Conservation (phyloP, 1,140 invertebrate genomes). For the Pissodes strobi region DNA sequence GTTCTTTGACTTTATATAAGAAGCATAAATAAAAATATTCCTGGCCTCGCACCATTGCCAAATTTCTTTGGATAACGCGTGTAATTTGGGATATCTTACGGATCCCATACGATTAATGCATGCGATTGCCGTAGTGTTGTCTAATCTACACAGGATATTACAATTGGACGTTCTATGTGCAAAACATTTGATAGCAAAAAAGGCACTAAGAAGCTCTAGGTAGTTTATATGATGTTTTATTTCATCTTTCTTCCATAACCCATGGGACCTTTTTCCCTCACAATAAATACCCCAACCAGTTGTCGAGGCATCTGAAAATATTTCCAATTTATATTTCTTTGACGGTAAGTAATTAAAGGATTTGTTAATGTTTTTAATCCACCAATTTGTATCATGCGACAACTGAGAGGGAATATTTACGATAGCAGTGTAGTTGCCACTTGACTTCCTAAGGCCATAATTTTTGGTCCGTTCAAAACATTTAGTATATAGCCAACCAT, state of each 20-base stretch:
- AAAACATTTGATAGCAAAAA: slow-evolving; percentile 44
- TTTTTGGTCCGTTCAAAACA: too few species aligned
- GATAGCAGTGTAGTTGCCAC: neutral
- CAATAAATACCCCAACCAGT: slow-evolving; percentile 44
- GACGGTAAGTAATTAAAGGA: too few species aligned
- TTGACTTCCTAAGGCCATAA: too few species aligned
- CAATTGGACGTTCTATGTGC: slow-evolving; percentile 19
- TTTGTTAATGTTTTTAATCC: too few species aligned
- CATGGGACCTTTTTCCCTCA: slow-evolving; percentile 34
- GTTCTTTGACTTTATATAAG: too few species aligned
- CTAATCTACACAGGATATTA: slow-evolving; percentile 34
- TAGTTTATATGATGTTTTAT: slow-evolving; percentile 40
- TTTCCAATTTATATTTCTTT: too few species aligned
- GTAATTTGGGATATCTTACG: slow-evolving; percentile 4
- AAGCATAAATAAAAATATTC: too few species aligned
- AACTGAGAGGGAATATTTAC: neutral
- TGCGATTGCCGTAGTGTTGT: slow-evolving; percentile 56
- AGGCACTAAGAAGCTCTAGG: slow-evolving; percentile 40
- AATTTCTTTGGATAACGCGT: slow-evolving; percentile 24
- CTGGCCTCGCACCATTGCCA: slow-evolving; percentile 48
- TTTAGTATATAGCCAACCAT: too few species aligned
- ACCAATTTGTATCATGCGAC: too few species aligned
- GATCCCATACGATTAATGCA: slow-evolving; percentile 47
- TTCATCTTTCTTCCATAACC: slow-evolving; percentile 38
- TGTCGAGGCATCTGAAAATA: slow-evolving; percentile 45